Conservation (phyloP, 35 echinoderm and acorn worm species). For the Holothuria glaberrima region DNA sequence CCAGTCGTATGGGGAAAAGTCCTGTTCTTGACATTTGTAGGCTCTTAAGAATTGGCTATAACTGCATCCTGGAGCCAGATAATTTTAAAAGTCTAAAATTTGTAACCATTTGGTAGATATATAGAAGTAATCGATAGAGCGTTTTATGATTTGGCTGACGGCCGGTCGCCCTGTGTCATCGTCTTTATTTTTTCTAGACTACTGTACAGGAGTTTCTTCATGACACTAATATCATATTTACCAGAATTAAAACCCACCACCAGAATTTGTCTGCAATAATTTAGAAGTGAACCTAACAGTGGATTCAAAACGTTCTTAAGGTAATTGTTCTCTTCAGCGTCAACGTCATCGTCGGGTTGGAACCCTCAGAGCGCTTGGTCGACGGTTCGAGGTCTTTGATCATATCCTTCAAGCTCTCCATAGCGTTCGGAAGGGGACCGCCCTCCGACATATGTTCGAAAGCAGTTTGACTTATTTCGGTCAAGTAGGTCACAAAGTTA, state of each 20-base stretch:
- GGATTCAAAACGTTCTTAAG: slow-evolving; percentile 21
- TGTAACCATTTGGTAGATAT: slow-evolving; percentile 43
- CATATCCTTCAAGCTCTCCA: background rate
- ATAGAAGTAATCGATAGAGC: slow-evolving; percentile 32
- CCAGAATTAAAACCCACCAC: slow-evolving; percentile 37
- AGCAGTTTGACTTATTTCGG: slow-evolving; percentile 38
- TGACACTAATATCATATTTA: slow-evolving; percentile 39
- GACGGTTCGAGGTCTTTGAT: background rate
- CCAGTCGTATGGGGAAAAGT: slow-evolving; percentile 34
- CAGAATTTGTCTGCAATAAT: slow-evolving; percentile 30
- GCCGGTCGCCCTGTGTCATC: background rate
- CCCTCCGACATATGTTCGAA: slow-evolving; percentile 9
- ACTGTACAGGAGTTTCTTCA: background rate
- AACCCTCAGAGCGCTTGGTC: background rate
- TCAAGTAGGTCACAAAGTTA: slow-evolving; percentile 20
- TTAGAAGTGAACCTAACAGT: slow-evolving; percentile 16
- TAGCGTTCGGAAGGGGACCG: background rate
- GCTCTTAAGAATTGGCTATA: slow-evolving; percentile 63
- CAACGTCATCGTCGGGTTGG: no score
- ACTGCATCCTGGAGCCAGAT: slow-evolving; percentile 46
- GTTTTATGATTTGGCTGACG: slow-evolving; percentile 25
- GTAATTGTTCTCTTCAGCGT: slow-evolving; percentile 10
- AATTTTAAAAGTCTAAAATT: slow-evolving; percentile 63
- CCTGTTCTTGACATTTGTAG: slow-evolving; percentile 22
- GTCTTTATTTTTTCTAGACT: slow-evolving; percentile 17